Percentiles rank a stretch among this genome's conserved stretches.
Evolutionary conservation across 2,888 invertebrate genomes (phyloP).

Genomic region (Morpho achilles): DNA sequence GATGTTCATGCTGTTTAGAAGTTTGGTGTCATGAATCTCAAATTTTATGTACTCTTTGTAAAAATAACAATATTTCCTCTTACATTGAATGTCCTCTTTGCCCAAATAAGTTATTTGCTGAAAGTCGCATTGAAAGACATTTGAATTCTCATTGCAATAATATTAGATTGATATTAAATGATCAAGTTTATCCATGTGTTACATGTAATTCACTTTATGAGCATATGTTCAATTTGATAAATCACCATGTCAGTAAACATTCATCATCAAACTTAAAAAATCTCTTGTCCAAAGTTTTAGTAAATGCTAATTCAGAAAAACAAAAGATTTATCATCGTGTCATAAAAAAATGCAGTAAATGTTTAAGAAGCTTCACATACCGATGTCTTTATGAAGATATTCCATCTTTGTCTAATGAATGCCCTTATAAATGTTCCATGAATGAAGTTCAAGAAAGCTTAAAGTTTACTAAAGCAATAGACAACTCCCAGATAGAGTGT

Average conservation of each 20-base stretch:
- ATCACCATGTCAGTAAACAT: conserved; percentile 49
- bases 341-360: conserved; percentile 56
- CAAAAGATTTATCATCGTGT: conserved; percentile 42
- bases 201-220: conserved; percentile 47
- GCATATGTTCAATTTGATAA: conserved; percentile 40
- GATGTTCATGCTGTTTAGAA: conserved; percentile 61
- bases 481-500: conserved; percentile 40
- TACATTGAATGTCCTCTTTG: conserved; percentile 60
- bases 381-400: conserved; percentile 55
- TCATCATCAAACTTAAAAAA: conserved; percentile 31
- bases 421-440: conserved; percentile 54
- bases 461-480: conserved; percentile 17
- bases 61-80: conserved; percentile 11
- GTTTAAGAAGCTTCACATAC: conserved; percentile 53
- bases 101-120: conserved; percentile 53
- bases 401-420: conserved; percentile 48
- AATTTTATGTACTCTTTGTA: conserved; percentile 17
- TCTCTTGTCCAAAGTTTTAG: conserved; percentile 28
- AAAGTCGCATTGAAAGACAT: conserved; percentile 52
- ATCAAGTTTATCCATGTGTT: conserved; percentile 57
- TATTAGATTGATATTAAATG: conserved; percentile 17
- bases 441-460: conserved; percentile 19
- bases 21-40: conserved; percentile 52
- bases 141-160: conserved; percentile 43
- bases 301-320: conserved; percentile 15